A percentile compares a stretch with the other conserved stretches of the same genome.
These are phyloP conservation scores for Alca torda DNA, from an alignment of 2,797 vertebrate genomes.

Conservation along the genomic window DNA sequence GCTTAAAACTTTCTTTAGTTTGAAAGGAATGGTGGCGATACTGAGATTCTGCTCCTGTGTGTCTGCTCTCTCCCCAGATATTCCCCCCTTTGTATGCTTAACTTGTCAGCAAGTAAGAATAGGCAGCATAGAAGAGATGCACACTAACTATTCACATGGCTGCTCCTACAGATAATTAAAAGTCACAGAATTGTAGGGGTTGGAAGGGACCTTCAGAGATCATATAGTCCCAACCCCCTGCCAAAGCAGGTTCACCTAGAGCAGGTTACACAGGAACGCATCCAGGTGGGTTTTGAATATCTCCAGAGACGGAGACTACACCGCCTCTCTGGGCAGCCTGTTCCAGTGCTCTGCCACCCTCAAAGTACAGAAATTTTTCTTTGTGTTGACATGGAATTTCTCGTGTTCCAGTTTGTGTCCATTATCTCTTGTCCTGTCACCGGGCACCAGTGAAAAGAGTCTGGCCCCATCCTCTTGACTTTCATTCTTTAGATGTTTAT, in stretches of 20 bases:
- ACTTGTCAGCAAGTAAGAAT: not conserved
- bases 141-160: not conserved
- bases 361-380: not conserved
- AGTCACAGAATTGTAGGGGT: not conserved
- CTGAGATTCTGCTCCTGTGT: not conserved
- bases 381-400: not conserved
- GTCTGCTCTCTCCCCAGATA: not conserved
- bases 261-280: too few species aligned
- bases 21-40: not conserved
- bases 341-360: not conserved
- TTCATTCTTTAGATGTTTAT: not conserved
- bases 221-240: not conserved
- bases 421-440: not conserved
- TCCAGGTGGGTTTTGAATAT: not conserved
- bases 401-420: not conserved
- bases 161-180: not conserved
- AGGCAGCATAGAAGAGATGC: not conserved
- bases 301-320: not conserved
- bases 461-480: not conserved
- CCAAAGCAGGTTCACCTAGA: not conserved
- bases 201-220: not conserved
- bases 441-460: not conserved
- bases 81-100: not conserved
- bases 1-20: not conserved
- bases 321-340: not conserved